Evolutionary conservation across 2,113 vertebrate genomes (phyloP).

Genomic region (Uria lomvia): DNA sequence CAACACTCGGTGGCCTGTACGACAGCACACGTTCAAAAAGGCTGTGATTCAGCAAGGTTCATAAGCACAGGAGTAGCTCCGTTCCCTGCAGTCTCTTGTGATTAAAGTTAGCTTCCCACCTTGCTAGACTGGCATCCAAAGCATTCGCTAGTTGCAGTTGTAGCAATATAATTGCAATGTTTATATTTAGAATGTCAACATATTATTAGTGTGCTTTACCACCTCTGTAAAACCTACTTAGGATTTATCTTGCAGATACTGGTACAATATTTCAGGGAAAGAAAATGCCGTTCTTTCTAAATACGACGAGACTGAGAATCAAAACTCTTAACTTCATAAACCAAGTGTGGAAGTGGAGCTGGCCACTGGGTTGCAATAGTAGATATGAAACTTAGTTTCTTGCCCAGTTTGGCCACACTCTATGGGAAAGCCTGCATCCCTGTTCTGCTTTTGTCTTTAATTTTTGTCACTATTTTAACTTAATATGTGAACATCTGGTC

Average conservation of each 20-base stretch:
- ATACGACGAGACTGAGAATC: neutral
- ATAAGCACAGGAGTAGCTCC: neutral
- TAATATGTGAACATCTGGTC: neutral
- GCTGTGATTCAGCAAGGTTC: neutral
- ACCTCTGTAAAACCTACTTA: neutral
- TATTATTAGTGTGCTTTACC: slow-evolving; percentile 27
- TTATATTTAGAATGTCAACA: slow-evolving; percentile 38
- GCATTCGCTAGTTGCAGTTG: neutral
- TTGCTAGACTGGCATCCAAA: neutral
- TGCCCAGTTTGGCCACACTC: neutral
- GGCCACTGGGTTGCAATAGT: neutral
- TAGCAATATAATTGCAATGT: slow-evolving; percentile 43
- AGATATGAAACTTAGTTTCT: neutral
- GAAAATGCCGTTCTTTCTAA: neutral
- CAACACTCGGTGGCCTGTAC: neutral
- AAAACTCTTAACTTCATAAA: neutral
- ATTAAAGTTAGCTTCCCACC: slow-evolving; percentile 1
- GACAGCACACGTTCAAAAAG: neutral
- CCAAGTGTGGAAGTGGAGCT: neutral
- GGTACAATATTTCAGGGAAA: neutral
- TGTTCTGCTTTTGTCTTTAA: neutral
- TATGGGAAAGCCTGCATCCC: neutral
- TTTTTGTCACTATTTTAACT: neutral
- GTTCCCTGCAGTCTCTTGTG: neutral
- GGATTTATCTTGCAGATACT: neutral